Base-by-base conservation (phyloP, 2,113 vertebrate species). In the Serinus canaria region DNA sequence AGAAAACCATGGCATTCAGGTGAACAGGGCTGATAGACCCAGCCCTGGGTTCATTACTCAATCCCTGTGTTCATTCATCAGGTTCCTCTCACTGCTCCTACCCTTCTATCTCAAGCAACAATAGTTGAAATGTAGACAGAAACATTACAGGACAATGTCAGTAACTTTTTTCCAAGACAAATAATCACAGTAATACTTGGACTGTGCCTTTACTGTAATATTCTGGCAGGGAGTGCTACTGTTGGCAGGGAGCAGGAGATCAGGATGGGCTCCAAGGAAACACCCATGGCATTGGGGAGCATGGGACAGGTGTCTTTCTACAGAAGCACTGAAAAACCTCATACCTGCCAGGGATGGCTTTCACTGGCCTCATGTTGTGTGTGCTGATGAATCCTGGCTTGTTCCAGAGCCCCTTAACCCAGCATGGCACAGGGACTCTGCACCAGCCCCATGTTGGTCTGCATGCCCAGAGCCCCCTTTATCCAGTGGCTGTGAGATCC, bases 401-500 rank as follows among this genome's bases (percentile, higher is more conserved):
- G 10, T 67, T 43, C 22, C 60, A 53, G 60, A 41, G 31, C 17
- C 37, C 49, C 46, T 31, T 27, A 44, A 35, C 37, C 43, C 74
- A 63, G 28, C 0, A 0, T 14, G 59, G 75, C 2, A 4, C 47
- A 2, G 3, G 63, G 30, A 22, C 41, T 27, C 50, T 67, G 47
- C 27, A 25, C 12, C 72, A 64, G 66, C 41, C 30, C 43, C 1
- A 0, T 1, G 0, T 0, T 9, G 19, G 2, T 47, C 56, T 82
- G 37, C 0, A 0, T 62, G 64, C 43, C 50, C 79, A 28, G 28
- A 39, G 56, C 37, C 10, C 28, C 24, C 22, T 13, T 63, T 28
- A 31, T 44, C 12, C 44, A 41, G 19, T 0, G 3, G 15, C 60
- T 49, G 30, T 30, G 10, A 59, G 13, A 47, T 52, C 28, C 0